Percentiles rank a stretch among this genome's conserved stretches.
Evolutionary conservation across 2,113 vertebrate genomes (phyloP).

Genomic region (Rhegmatorhina hoffmannsi): DNA sequence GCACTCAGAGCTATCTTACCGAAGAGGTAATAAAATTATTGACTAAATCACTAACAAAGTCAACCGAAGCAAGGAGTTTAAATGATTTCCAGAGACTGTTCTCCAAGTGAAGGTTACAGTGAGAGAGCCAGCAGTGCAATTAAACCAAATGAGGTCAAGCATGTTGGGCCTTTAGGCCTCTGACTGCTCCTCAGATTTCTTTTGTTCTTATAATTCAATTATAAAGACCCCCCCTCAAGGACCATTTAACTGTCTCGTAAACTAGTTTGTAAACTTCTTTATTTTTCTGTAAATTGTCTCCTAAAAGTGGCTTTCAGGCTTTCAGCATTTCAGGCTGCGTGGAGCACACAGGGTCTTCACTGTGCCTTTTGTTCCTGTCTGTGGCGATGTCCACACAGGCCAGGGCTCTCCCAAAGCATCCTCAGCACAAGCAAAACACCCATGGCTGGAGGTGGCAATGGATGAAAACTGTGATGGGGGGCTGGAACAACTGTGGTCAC

Average conservation of each 20-base stretch:
- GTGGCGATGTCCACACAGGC: not conserved
- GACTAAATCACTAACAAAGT: slow-evolving; percentile 51
- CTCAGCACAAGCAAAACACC: not conserved
- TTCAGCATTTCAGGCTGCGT: not conserved
- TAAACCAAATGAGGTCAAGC: slow-evolving; percentile 67
- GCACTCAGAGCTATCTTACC: slow-evolving; percentile 24
- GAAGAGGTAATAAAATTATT: slow-evolving; percentile 62
- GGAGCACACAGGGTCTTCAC: accelerated
- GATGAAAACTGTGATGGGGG: not conserved
- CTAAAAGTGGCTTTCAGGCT: slow-evolving; percentile 28
- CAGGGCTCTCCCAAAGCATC: not conserved
- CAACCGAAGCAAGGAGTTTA: slow-evolving; percentile 55
- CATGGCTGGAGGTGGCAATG: not conserved
- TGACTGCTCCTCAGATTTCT: slow-evolving; percentile 64
- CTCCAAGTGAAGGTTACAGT: slow-evolving; percentile 35
- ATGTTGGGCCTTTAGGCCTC: slow-evolving; percentile 46
- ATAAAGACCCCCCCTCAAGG: slow-evolving; percentile 33
- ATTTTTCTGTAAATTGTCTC: slow-evolving; percentile 64
- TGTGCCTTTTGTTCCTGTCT: not conserved
- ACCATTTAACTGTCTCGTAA: slow-evolving; percentile 49
- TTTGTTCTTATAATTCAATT: slow-evolving; percentile 68
- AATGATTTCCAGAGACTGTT: slow-evolving; percentile 63
- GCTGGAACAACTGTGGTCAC: not conserved
- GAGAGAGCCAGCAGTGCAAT: slow-evolving; percentile 50
- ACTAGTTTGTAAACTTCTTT: slow-evolving; percentile 65